Base-by-base conservation (phyloP, 53 echinoderm and acorn worm species). In the Crossaster papposus region DNA sequence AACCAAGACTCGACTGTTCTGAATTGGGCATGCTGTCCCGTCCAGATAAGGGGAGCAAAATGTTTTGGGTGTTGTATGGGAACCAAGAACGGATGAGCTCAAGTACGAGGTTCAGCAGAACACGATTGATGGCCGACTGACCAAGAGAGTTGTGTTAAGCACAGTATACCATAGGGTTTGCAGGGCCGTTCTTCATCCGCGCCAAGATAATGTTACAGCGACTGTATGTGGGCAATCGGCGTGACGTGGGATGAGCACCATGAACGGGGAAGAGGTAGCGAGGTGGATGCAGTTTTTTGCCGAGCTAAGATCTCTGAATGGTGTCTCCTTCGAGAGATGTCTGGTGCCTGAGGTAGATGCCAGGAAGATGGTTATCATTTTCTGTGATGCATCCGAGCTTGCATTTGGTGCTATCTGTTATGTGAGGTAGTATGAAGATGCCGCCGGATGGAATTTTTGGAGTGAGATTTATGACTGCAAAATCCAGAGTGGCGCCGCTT, bases 371-470 rank as follows among this genome's bases (percentile, higher is more conserved):
- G 10, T 90, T 35, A 71, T 79, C 30, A 90, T 93, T 44, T 93
- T 90, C 77, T 83, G 89, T 50, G 89, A 93, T 93, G 93, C 93
- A 65, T 88, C 91, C 2, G 76, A 86, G 72, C 30, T 71, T 51
- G 93, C 91, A 30, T 93, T 88, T 70, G 91, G 91, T 37, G 78
- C 91, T 30, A 71, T 87, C 33, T 82, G 81, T n/a, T 91, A 91
- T 37, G 55, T 93, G 6, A 32, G 93, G 75, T 86, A 90, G 75
- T 86, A 90, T 90, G 29, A 81, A n/a, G n/a, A n/a, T n/a, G 81
- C 37, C 73, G 20, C 63, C 71, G 18, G 80, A 70, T 55, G 78
- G 75, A 55, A 68, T 64, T 22, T 64, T 85, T 36, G 65, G 85
- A 30, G 80, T 58, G 32, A 31, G 70, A n/a, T 90, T 90, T 30